Evolutionary conservation across 2,888 invertebrate genomes (phyloP).

Genomic region (Idaea biselata): DNA sequence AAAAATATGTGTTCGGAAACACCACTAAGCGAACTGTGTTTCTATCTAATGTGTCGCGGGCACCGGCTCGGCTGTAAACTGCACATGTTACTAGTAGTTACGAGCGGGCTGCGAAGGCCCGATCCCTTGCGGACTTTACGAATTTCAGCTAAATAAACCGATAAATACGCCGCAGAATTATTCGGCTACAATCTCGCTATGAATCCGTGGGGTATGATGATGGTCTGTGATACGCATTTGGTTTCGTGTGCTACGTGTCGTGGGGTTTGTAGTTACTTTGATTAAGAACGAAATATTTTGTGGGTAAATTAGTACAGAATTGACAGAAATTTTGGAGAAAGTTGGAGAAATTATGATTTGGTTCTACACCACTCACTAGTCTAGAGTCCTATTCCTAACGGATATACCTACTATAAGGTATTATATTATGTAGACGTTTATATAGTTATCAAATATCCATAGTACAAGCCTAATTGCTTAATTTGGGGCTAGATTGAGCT

Average conservation of each 20-base stretch:
- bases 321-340: too few relatives aligned
- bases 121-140: conserved; percentile 33
- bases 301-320: too few relatives aligned
- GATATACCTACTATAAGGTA: too few relatives aligned
- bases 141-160: conserved; percentile 29
- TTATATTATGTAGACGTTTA: too few relatives aligned
- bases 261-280: not conserved
- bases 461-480: too few relatives aligned
- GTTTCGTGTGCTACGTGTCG: not conserved
- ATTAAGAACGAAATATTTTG: too few relatives aligned
- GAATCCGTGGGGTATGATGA: conserved; percentile 1
- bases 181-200: conserved; percentile 24
- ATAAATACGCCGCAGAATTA: conserved; percentile 34
- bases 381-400: too few relatives aligned
- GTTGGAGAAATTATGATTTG: too few relatives aligned
- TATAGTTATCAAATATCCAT: too few relatives aligned
- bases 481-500: too few relatives aligned
- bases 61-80: conserved; percentile 49
- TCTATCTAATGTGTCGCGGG: conserved; percentile 42
- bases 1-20: conserved; percentile 28
- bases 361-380: too few relatives aligned
- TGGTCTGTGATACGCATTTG: not conserved
- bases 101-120: conserved; percentile 27
- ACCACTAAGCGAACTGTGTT: conserved; percentile 25
- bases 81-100: conserved; percentile 58